These are phyloP conservation scores for Myotis brandtii DNA, from an alignment of 2,113 vertebrate species.

Conservation along the genomic window DNA sequence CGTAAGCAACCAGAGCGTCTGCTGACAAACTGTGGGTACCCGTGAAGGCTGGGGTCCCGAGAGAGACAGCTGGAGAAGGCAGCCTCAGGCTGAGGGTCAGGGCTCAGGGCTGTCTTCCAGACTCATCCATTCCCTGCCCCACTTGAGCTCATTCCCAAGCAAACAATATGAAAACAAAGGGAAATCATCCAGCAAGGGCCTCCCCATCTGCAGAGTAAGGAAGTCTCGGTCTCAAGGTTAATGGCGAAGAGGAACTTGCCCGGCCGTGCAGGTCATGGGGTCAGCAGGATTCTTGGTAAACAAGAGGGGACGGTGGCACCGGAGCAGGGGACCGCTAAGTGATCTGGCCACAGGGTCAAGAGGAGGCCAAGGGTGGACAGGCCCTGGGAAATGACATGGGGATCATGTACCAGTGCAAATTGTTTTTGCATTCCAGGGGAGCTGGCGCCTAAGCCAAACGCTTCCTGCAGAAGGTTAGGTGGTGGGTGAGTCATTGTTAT, in stretches of 20 bases:
- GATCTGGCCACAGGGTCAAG: slow-evolving; percentile 59
- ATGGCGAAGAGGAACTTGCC: neutral
- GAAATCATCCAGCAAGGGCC: neutral
- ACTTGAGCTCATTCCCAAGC: neutral
- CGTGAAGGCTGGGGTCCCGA: neutral
- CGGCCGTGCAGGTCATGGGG: neutral
- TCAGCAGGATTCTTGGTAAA: slow-evolving; percentile 66
- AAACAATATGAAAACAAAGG: slow-evolving; percentile 21
- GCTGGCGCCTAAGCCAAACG: slow-evolving; percentile 64
- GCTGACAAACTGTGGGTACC: neutral
- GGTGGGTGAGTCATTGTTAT: slow-evolving; percentile 80
- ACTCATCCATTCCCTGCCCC: neutral
- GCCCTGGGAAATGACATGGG: slow-evolving; percentile 66
- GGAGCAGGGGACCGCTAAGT: neutral
- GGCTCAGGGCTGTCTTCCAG: neutral
- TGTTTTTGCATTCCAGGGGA: slow-evolving; percentile 71
- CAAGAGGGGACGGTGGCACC: neutral
- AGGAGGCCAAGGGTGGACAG: slow-evolving; percentile 52
- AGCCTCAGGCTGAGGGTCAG: neutral
- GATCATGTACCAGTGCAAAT: slow-evolving; percentile 57
- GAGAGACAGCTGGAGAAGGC: neutral
- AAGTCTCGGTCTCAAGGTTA: slow-evolving; percentile 56
- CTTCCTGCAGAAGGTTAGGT: slow-evolving; percentile 77
- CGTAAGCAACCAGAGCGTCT: neutral
- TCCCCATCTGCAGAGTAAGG: neutral